phyloP scores from a whole-genome alignment of 2,888 invertebrate species.

The Marasmarcha lunaedactyla region DNA sequence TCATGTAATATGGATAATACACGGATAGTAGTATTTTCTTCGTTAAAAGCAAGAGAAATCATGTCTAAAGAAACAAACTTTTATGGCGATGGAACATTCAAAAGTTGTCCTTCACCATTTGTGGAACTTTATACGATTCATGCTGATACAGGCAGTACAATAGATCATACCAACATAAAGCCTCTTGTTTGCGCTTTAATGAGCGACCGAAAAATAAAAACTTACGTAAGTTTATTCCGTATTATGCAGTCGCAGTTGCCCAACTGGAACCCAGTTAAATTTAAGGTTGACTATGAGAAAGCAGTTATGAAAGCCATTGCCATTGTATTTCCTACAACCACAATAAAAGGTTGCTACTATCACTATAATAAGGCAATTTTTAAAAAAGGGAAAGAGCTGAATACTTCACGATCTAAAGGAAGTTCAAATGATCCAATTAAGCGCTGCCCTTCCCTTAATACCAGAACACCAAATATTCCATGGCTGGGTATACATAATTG shows the following conservation, averaged over 20 bases:
- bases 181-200: constrained; percentile 9
- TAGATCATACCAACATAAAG: constrained; percentile 7
- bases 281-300: constrained; percentile 12
- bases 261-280: constrained; percentile 11
- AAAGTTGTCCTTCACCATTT: no score
- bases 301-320: no score
- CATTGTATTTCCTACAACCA: constrained; percentile 9
- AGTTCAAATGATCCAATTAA: no score
- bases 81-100: no score
- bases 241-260: constrained; percentile 12
- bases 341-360: constrained; percentile 11
- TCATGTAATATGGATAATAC: no score
- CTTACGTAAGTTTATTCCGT: constrained; percentile 9
- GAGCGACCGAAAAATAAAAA: constrained; percentile 3
- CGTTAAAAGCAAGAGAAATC: constrained; percentile 9
- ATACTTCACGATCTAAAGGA: constrained; percentile 7
- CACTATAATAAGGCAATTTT: constrained; percentile 10
- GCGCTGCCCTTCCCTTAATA: no score
- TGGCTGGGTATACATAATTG: constrained; percentile 9
- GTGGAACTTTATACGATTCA: no score
- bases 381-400: constrained; percentile 9
- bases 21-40: constrained; percentile 10
- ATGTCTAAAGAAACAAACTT: constrained; percentile 7
- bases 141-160: constrained; percentile 9
- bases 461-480: constrained; percentile 8